Percentiles rank a stretch among this genome's conserved stretches.
These are phyloP conservation scores for Rhabdornis inornatus DNA, from an alignment of 2,113 vertebrate species.

Conservation along the genomic window DNA sequence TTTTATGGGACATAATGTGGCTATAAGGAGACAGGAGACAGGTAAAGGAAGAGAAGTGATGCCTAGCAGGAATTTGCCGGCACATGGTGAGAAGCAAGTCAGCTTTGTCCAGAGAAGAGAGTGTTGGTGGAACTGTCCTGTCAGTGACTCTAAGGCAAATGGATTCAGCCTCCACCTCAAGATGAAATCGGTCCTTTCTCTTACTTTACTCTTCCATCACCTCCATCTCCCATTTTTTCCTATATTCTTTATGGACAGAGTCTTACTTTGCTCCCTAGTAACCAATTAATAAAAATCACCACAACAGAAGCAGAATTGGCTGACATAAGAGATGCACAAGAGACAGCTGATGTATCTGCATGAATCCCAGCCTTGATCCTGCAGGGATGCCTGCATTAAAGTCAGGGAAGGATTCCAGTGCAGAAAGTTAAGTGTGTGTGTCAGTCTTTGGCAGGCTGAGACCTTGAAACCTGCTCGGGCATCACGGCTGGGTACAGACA, in stretches of 20 bases:
- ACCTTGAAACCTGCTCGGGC: conserved; percentile 29
- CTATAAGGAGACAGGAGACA: neutral
- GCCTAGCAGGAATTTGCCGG: neutral
- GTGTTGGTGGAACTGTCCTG: neutral
- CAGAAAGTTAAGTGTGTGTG: neutral
- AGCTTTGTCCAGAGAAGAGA: neutral
- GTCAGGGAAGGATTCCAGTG: neutral
- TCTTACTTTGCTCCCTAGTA: neutral
- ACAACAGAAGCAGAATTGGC: neutral
- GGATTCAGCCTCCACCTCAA: neutral
- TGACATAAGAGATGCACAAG: neutral
- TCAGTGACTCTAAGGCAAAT: neutral
- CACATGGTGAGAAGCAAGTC: neutral
- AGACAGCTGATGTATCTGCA: neutral
- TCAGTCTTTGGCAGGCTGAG: conserved; percentile 11
- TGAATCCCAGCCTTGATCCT: neutral
- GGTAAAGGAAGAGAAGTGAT: neutral
- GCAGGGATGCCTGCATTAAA: neutral
- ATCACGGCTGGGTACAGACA: conserved; percentile 1
- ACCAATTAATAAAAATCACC: neutral
- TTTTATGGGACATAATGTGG: neutral
- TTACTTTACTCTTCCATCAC: neutral
- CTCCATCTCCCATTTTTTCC: neutral
- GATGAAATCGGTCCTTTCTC: neutral
- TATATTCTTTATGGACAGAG: neutral